Conservation (phyloP, 2,888 invertebrate species). For the Clitarchus hookeri region DNA sequence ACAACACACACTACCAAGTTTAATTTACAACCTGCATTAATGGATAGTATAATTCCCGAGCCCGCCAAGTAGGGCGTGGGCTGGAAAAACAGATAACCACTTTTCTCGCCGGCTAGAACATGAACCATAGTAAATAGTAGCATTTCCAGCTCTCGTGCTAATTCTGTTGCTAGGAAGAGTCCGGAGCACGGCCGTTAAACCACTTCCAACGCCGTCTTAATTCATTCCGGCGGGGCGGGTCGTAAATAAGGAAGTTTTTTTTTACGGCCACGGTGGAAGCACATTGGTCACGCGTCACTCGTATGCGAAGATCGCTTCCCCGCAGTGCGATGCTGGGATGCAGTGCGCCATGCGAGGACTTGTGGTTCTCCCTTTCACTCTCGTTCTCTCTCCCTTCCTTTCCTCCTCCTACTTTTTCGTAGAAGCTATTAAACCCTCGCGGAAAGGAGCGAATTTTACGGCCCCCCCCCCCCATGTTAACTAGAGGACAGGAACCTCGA, state of each 20-base stretch:
- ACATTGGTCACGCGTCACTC: neutral
- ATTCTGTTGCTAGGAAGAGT: neutral
- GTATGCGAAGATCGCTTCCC: neutral
- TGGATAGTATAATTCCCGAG: neutral
- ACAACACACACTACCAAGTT: neutral
- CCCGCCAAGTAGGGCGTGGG: neutral
- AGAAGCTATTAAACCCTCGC: neutral
- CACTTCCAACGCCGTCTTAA: constrained; percentile 1
- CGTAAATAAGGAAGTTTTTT: neutral
- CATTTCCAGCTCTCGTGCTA: neutral
- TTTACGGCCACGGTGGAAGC: neutral
- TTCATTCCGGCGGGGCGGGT: neutral
- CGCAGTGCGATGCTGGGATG: neutral
- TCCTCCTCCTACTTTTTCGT: neutral
- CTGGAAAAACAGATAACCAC: neutral
- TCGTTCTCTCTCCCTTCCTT: neutral
- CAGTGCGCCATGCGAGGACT: neutral
- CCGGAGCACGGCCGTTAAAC: neutral
- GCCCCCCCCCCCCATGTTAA: too few relatives aligned
- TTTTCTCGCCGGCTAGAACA: neutral
- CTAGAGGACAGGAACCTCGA: too few relatives aligned
- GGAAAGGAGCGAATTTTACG: too few relatives aligned
- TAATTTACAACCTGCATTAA: neutral
- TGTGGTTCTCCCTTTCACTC: too few relatives aligned
- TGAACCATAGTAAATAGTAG: neutral